Base-by-base conservation (phyloP, 2,888 invertebrate genomes). In the Proisotoma minuta region DNA sequence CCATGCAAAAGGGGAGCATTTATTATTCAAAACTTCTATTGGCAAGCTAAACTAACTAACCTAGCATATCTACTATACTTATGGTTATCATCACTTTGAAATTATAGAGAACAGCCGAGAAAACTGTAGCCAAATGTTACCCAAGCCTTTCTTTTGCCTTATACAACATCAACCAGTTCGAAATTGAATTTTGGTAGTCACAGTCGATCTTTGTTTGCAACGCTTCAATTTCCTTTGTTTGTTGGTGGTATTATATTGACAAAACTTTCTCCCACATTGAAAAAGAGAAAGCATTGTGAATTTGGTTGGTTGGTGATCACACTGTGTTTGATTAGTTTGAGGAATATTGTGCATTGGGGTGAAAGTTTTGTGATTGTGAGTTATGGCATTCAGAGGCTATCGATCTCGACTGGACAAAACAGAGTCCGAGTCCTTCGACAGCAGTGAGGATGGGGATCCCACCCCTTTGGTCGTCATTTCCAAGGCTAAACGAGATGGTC, bases 371-470 rank as follows among this genome's bases (percentile, higher is more conserved):
- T 8, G 28, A n/a, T 10, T 34, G 20, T 34, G 1, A 27, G 52
- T 47, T 23, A 66, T 66, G 66, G n/a, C 66, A 15, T 66, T 50
- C 47, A 58, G 66, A 23, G 63, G 66, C 1, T 62, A 29, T 59
- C 57, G 47, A 5, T 54, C 43, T 40, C 24, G 48, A 20, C 51
- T 60, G 23, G 60, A 53, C 1, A 59, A 61, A 48, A 47, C 50
- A 20, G 60, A 58, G 2, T 62, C 63, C 34, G 63, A 63, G 2
- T 66, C 66, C 3, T 66, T 66, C 39, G 66, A 66, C 34, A 61
- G 57, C 20, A 56, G 59, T 20, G 56, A 18, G 43, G 43, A 43
- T n/a, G n/a, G n/a, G n/a, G n/a, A 5, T 43, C 20, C 43, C 43
- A 18, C 43, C 5, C 18, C 20, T 43, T 43, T 15, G 18, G 43